phyloP scores from a whole-genome alignment of 2,888 invertebrate genomes.

The Epiblema foenella region DNA sequence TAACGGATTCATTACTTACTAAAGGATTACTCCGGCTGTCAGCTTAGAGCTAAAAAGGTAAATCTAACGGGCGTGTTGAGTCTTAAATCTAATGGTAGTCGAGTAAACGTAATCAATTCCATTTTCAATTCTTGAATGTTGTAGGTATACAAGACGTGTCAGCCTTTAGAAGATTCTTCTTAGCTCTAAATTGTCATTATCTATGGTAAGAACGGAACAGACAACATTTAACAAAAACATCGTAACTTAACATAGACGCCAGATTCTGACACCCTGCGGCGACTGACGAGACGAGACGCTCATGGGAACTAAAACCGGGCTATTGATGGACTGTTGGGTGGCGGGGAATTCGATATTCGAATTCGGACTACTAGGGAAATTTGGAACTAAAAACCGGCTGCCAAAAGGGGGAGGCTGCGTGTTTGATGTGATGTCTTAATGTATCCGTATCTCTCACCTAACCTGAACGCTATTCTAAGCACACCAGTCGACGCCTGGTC shows the following conservation, averaged over 20 bases:
- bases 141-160: slow-evolving; percentile 2
- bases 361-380: slow-evolving; percentile 55
- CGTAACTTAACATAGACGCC: slow-evolving; percentile 79
- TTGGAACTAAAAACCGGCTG: slow-evolving; percentile 70
- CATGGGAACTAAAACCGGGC: slow-evolving; percentile 77
- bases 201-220: slow-evolving; percentile 73
- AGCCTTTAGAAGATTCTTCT: slow-evolving; percentile 48
- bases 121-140: slow-evolving; percentile 57
- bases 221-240: slow-evolving; percentile 79
- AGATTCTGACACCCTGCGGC: slow-evolving; percentile 81
- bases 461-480: slow-evolving; percentile 74
- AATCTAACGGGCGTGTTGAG: slow-evolving; percentile 23
- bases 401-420: slow-evolving; percentile 72
- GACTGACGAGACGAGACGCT: slow-evolving; percentile 73
- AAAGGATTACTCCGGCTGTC: slow-evolving; percentile 62
- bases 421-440: slow-evolving; percentile 72
- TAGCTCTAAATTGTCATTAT: slow-evolving; percentile 70
- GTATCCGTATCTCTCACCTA: slow-evolving; percentile 73
- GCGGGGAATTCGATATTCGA: slow-evolving; percentile 53
- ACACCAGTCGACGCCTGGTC: slow-evolving; percentile 85
- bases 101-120: slow-evolving; percentile 65
- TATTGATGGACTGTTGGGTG: slow-evolving; percentile 73
- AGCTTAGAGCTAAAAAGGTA: slow-evolving; percentile 68
- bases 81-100: slow-evolving; percentile 35
- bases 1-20: slow-evolving; percentile 83